These are phyloP conservation scores for Philereme vetulata DNA, from an alignment of 2,888 invertebrate genomes.

Conservation along the genomic window DNA sequence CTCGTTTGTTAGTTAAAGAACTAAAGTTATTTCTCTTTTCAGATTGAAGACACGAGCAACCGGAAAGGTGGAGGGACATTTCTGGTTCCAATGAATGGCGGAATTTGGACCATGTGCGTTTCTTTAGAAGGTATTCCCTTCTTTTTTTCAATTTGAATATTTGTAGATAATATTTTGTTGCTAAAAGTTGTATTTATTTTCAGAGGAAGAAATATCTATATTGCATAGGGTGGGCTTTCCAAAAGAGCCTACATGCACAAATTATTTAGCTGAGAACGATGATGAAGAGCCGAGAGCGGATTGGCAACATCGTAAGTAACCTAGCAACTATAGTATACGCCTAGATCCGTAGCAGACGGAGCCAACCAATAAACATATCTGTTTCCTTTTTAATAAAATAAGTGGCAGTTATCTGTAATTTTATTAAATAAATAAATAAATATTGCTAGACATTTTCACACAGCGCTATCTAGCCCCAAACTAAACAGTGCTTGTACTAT, in stretches of 20 bases:
- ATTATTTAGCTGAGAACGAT: constrained; percentile 89
- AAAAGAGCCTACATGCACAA: constrained; percentile 88
- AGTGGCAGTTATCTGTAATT: too few relatives aligned
- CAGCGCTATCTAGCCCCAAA: too few relatives aligned
- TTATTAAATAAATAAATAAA: too few relatives aligned
- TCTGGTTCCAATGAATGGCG: constrained; percentile 94
- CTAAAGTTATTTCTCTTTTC: constrained; percentile 44
- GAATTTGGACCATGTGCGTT: constrained; percentile 94
- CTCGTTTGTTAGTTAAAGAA: too few relatives aligned
- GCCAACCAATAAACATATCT: too few relatives aligned
- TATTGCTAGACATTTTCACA: too few relatives aligned
- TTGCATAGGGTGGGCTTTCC: constrained; percentile 87
- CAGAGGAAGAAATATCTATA: constrained; percentile 89
- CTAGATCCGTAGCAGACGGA: too few relatives aligned
- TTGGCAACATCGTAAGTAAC: constrained; percentile 90
- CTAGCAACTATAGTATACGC: too few relatives aligned
- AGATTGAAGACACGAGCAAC: constrained; percentile 72
- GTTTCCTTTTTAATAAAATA: too few relatives aligned
- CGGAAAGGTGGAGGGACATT: constrained; percentile 84
- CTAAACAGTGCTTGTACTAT: too few relatives aligned
- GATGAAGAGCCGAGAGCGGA: constrained; percentile 90
- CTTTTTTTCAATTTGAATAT: background rate
- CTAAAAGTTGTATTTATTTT: constrained; percentile 42
- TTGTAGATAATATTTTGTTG: background rate
- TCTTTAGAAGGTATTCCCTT: constrained; percentile 86